Evolutionary conservation across 1,140 invertebrate species (phyloP).

Genomic region (Helicorthomorpha holstii): DNA sequence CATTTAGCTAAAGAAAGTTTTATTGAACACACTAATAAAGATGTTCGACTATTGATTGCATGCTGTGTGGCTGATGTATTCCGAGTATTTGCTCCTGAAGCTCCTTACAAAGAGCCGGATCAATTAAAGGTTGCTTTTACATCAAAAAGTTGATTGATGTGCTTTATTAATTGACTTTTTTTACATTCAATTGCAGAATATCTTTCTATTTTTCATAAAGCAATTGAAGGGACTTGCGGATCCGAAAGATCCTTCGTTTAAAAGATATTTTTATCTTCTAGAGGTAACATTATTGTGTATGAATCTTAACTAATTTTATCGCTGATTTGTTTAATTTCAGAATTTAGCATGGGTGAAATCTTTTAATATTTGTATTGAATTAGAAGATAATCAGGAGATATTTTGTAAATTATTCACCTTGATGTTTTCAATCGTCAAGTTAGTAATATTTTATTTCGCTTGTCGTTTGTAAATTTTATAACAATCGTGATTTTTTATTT

Average conservation of each 20-base stretch:
- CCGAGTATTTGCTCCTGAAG: slow-evolving; percentile 94
- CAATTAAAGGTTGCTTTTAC: slow-evolving; percentile 51
- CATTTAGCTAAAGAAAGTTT: slow-evolving; percentile 87
- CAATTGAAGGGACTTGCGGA: slow-evolving; percentile 85
- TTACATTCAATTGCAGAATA: slow-evolving; percentile 38
- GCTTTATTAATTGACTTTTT: neutral
- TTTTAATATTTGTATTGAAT: slow-evolving; percentile 96
- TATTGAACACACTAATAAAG: slow-evolving; percentile 70
- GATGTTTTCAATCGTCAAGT: slow-evolving; percentile 96
- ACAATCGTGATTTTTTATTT: slow-evolving; percentile 1
- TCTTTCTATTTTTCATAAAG: slow-evolving; percentile 90
- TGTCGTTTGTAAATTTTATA: neutral
- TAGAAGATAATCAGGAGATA: slow-evolving; percentile 93
- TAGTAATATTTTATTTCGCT: slow-evolving; percentile 24
- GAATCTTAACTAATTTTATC: neutral
- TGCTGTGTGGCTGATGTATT: slow-evolving; percentile 96
- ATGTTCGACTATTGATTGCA: slow-evolving; percentile 85
- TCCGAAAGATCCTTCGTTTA: slow-evolving; percentile 93
- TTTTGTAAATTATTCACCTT: slow-evolving; percentile 83
- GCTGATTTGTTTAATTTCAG: slow-evolving; percentile 42
- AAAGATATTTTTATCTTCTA: slow-evolving; percentile 79
- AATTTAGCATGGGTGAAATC: slow-evolving; percentile 96
- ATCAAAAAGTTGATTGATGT: neutral
- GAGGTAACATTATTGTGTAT: slow-evolving; percentile 21
- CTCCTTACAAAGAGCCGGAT: slow-evolving; percentile 87